A percentile compares a stretch with the other conserved stretches of the same genome.
These are phyloP conservation scores for Galeopsomyia nigrocyanea DNA, from an alignment of 2,888 invertebrate genomes.

Conservation along the genomic window DNA sequence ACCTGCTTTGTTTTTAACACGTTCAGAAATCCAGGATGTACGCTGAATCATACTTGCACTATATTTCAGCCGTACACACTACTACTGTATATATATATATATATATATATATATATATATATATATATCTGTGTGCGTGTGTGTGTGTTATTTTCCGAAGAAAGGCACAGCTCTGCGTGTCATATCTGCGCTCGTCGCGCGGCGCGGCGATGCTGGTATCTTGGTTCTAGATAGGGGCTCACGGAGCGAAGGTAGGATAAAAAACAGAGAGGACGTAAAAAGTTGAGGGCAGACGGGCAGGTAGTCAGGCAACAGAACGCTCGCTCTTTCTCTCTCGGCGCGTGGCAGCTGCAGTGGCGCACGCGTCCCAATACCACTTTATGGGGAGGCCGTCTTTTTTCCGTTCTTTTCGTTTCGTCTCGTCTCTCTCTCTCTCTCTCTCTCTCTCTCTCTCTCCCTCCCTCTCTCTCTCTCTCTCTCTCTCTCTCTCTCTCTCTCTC, in stretches of 20 bases:
- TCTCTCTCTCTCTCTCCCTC: not conserved
- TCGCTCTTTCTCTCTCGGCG: slow-evolving; percentile 20
- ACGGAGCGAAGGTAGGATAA: not conserved
- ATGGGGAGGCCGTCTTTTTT: slow-evolving; percentile 3
- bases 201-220: too few relatives aligned
- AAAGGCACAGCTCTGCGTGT: too few relatives aligned
- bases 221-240: too few relatives aligned
- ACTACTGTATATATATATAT: too few relatives aligned
- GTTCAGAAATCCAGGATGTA: too few relatives aligned
- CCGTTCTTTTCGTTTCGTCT: slow-evolving; percentile 9
- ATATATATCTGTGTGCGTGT: too few relatives aligned
- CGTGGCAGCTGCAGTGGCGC: slow-evolving; percentile 34
- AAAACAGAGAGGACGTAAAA: not conserved
- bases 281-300: not conserved
- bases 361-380: slow-evolving; percentile 28
- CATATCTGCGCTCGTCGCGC: too few relatives aligned
- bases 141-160: too few relatives aligned
- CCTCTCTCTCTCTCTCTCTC: not conserved
- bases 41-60: too few relatives aligned
- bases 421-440: not conserved
- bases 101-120: too few relatives aligned
- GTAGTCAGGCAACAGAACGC: not conserved
- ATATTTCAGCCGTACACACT: too few relatives aligned
- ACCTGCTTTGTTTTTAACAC: too few relatives aligned
- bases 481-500: not conserved